Conservation (phyloP, 2,888 invertebrate species). For the Sinhomidia bicolor region DNA sequence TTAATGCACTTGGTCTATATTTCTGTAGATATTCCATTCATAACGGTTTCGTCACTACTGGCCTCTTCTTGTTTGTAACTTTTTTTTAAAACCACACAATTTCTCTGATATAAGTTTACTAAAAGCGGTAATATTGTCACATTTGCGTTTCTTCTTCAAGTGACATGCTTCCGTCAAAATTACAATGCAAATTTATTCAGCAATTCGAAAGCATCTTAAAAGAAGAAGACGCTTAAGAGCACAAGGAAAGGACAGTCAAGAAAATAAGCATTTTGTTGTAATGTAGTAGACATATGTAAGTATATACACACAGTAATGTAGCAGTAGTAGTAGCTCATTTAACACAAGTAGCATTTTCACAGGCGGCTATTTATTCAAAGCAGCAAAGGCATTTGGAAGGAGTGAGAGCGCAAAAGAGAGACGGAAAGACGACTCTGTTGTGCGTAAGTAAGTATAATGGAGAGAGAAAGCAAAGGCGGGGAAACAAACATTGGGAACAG, state of each 20-base stretch:
- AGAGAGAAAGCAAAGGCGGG: slow-evolving; percentile 18
- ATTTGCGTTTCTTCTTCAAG: slow-evolving; percentile 32
- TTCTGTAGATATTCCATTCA: too few species aligned
- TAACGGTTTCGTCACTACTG: too few species aligned
- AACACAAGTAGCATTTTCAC: slow-evolving; percentile 23
- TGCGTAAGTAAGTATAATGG: background rate
- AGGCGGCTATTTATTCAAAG: background rate
- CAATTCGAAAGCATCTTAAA: slow-evolving; percentile 41
- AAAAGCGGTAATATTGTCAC: slow-evolving; percentile 53
- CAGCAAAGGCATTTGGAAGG: background rate
- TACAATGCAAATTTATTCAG: slow-evolving; percentile 69
- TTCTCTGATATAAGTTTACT: too few species aligned
- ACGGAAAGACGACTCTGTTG: background rate
- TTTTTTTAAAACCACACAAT: too few species aligned
- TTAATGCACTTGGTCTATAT: too few species aligned
- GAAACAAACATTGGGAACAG: slow-evolving; percentile 38
- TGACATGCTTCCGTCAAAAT: slow-evolving; percentile 56
- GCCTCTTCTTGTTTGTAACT: too few species aligned
- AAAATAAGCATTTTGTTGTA: too few species aligned
- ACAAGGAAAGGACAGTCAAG: slow-evolving; percentile 22
- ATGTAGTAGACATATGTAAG: too few species aligned
- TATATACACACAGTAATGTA: too few species aligned
- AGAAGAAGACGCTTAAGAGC: background rate
- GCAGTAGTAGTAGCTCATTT: too few species aligned
- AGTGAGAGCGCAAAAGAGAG: background rate